Evolutionary conservation across 2,888 invertebrate genomes (phyloP), one percentile per base, ranked within the genome.

Genomic region (Marasmarcha lunaedactyla): DNA sequence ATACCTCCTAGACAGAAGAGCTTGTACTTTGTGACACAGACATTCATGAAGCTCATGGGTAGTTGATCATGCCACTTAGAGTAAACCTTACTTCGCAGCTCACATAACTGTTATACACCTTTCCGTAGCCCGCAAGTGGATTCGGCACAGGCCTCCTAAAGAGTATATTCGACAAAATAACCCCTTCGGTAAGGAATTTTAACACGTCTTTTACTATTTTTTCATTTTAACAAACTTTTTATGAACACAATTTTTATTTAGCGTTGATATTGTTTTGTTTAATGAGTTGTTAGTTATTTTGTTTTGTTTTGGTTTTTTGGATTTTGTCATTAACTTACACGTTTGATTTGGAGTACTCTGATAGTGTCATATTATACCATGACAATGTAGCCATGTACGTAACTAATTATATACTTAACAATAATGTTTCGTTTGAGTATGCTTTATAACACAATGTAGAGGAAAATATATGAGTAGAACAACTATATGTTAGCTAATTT

Each of bases 121-220:
- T 83, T 83, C 73, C 83, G 65, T 83, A 84, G 84, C 83, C 76
- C 57, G 78, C 84, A 68, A 78, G 76, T 68, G 84, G 84, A 84
- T 84, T 84, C 79, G 84, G 84, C 79, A 84, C 84, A 78, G 84
- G 84, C 68, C 84, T 84, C 55, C 84, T 84, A 83, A 84, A 84
- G 84, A 84, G 84, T 83, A 84, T 84, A 79, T 84, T 84, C 84
- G 84, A 84, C 84, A 84, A 84, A 84, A 84, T 84, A 81, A 84
- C 84, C 72, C 84, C 84, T 81, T 84, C 84, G 84, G 84, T 84
- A 84, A 84, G 84, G 81, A 81, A 79, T 83, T 81, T 81, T 79
- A 73, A 81, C 77, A 81, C 81, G 77, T 77, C 70, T 76, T 54
- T 51, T 57, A 49, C 15, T 47, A 50, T 67, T 72, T 65, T 20